Evolutionary conservation across 2,113 vertebrate genomes (phyloP).

Genomic region (Oryctolagus cuniculus): mOryCun1.1 NC_091438.1:160411501-160412000

Average conservation of each 20-base stretch:
- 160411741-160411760: neutral
- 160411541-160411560: neutral
- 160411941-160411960: neutral
- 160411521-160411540: neutral
- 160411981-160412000: neutral
- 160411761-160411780: too few species aligned
- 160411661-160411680: neutral
- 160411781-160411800: neutral
- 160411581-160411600: accelerated
- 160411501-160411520: neutral
- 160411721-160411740: too few species aligned
- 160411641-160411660: neutral
- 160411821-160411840: neutral
- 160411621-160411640: neutral
- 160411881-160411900: neutral
- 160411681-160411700: neutral
- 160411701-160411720: neutral
- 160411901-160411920: neutral
- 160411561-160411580: neutral
- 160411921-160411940: neutral
- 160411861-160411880: neutral
- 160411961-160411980: neutral
- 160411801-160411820: accelerated
- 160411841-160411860: neutral
- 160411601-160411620: neutral